Base-by-base conservation (phyloP, 2,113 vertebrate genomes). In the Cephalopterus ornatus region DNA sequence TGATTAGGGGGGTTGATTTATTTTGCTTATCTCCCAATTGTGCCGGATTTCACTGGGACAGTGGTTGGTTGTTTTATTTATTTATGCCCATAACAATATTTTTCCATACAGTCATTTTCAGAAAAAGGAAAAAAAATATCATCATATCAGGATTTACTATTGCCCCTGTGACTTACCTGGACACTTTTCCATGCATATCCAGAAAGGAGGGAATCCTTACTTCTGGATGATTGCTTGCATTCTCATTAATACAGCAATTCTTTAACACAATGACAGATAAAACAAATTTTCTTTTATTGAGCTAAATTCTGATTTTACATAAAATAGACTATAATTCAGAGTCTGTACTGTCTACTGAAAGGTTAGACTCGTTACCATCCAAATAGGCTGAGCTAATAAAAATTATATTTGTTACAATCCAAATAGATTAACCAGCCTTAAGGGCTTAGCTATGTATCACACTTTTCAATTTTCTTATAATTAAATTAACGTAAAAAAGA, bases 391-490 rank as follows among this genome's bases (percentile, higher is more conserved):
- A 98, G 97, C 97, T 98, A 98, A 98, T 98, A 98, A 98, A 98
- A 98, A 98, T 98, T 98, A 98, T 98, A 98, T 98, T 98, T 98
- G 97, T 98, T 98, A 98, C 97, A 98, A 98, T 98, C 97, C 97
- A 98, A 98, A 98, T 98, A 98, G 98, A 98, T 98, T 98, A 98
- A 97, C 97, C 33, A 44, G 97, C 98, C 98, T 98, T 98, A 98
- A 98, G 97, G 98, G 98, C 97, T 98, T 97, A 98, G 96, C 97
- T 97, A 95, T 97, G 97, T 98, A 98, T 97, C 97, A 97, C 96
- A 98, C 91, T 98, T 98, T 96, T 97, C 97, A 98, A 97, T 98
- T 98, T 98, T 97, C 98, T 98, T 98, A 97, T 98, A 98, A 98
- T 98, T 98, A 98, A 98, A 98, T 98, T 98, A 97, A 97, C 97